These are phyloP conservation scores for Haplotaxodon microlepis DNA, from an alignment of 2,113 vertebrate genomes.

Conservation along the genomic window DNA sequence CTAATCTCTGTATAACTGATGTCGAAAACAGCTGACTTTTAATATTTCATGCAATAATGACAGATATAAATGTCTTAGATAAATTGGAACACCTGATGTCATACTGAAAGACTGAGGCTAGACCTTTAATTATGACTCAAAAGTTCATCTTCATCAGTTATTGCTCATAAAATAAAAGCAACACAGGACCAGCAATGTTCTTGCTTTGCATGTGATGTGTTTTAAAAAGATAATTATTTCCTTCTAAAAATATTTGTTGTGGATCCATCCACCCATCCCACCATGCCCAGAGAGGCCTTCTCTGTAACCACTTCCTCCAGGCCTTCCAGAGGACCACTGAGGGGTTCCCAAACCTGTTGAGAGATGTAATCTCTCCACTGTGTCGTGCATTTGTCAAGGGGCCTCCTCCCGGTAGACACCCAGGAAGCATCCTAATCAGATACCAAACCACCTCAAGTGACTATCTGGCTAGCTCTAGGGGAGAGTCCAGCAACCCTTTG, in stretches of 20 bases:
- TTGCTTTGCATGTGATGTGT: background rate
- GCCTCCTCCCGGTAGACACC: background rate
- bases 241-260: background rate
- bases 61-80: too few species aligned
- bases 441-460: background rate
- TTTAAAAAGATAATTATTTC: background rate
- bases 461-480: background rate
- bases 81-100: background rate
- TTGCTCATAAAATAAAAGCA: background rate
- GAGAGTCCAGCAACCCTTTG: background rate
- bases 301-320: background rate
- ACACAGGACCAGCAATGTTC: accelerated
- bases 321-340: background rate
- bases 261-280: background rate
- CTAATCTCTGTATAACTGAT: background rate
- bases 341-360: background rate
- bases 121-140: background rate
- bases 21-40: background rate
- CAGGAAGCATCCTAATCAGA: background rate
- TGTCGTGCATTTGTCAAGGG: background rate
- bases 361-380: background rate
- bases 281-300: background rate
- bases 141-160: background rate
- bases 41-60: background rate
- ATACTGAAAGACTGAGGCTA: background rate